Evolutionary conservation across 2,888 invertebrate species (phyloP).

Genomic region (Carterocephalus palaemon): DNA sequence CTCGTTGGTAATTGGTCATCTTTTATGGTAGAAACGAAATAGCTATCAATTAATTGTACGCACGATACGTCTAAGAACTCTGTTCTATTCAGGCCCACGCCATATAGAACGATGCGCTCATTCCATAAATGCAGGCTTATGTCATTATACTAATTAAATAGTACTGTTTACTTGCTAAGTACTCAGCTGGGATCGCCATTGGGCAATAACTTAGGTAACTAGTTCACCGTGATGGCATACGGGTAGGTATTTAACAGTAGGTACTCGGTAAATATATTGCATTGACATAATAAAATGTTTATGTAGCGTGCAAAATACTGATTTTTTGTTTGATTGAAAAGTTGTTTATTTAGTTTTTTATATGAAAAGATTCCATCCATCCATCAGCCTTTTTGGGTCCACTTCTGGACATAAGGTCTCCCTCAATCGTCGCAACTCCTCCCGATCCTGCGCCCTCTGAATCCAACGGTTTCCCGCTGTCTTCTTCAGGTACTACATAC

Average conservation of each 20-base stretch:
- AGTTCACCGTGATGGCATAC: constrained; percentile 12
- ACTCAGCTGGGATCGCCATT: constrained; percentile 5
- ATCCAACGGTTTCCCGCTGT: no score
- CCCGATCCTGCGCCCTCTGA: no score
- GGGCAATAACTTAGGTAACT: constrained; percentile 18
- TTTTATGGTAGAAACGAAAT: no score
- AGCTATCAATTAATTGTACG: background rate
- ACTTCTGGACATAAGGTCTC: no score
- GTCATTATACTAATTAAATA: constrained; percentile 26
- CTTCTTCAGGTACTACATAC: no score
- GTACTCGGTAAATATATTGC: no score
- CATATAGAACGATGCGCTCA: constrained; percentile 21
- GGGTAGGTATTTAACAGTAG: constrained; percentile 11
- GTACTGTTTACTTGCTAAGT: constrained; percentile 19
- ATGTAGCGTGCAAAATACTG: background rate
- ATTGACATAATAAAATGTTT: no score
- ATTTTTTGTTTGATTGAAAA: no score
- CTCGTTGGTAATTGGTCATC: background rate
- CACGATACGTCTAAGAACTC: constrained; percentile 3
- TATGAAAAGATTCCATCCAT: no score
- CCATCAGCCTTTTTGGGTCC: no score
- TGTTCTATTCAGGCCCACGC: constrained; percentile 12
- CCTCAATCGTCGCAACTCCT: no score
- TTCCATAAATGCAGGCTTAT: constrained; percentile 21
- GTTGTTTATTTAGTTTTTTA: no score